Percentiles rank a stretch among this genome's conserved stretches.
Evolutionary conservation across 1,140 invertebrate species (phyloP).

Genomic region (Drosophila lacertosa): DNA sequence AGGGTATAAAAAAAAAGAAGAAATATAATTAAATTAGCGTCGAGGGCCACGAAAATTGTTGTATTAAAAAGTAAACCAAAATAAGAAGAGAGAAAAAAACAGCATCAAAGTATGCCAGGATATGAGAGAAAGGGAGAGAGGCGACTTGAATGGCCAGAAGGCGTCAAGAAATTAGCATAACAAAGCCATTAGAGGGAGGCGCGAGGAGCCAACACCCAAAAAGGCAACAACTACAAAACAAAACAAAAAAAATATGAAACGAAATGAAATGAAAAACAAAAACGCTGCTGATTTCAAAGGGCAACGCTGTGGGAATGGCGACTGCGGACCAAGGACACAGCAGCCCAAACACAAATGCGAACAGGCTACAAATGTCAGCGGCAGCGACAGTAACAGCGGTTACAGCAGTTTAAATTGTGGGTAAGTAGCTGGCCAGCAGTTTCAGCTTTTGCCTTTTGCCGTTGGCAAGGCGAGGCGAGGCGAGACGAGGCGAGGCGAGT

Average conservation of each 20-base stretch:
- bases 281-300: slow-evolving; percentile 71
- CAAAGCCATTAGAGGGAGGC: slow-evolving; percentile 68
- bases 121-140: slow-evolving; percentile 4
- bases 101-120: slow-evolving; percentile 33
- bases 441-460: not conserved
- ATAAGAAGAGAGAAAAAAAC: slow-evolving; percentile 48
- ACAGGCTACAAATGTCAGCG: slow-evolving; percentile 61
- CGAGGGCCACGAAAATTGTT: slow-evolving; percentile 34
- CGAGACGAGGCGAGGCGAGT: no score
- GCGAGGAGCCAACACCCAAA: slow-evolving; percentile 23
- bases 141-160: slow-evolving; percentile 68
- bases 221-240: not conserved
- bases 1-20: slow-evolving; percentile 25
- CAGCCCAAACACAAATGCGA: slow-evolving; percentile 46
- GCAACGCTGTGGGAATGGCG: slow-evolving; percentile 25
- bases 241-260: slow-evolving; percentile 1
- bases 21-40: slow-evolving; percentile 71
- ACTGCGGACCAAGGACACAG: slow-evolving; percentile 55
- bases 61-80: slow-evolving; percentile 27
- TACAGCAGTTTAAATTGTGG: slow-evolving; percentile 25
- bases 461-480: no score
- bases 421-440: slow-evolving; percentile 36
- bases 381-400: slow-evolving; percentile 18
- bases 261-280: slow-evolving; percentile 14
- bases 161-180: slow-evolving; percentile 78